A percentile compares a stretch with the other conserved stretches of the same genome.
Evolutionary conservation across 1,140 invertebrate genomes (phyloP).

Genomic region (Macrobrachium nipponense): DNA sequence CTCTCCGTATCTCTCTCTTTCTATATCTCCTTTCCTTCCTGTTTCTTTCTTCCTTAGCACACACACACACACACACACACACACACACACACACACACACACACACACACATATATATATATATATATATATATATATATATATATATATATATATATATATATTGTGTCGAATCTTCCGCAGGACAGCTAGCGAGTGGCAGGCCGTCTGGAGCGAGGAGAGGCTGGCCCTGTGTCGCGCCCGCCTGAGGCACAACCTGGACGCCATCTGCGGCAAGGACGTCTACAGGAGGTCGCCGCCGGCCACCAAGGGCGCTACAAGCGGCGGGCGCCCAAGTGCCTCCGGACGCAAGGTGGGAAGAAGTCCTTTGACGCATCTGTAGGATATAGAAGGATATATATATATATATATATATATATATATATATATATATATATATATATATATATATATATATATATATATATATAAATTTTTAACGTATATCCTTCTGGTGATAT

Average conservation of each 20-base stretch:
- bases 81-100: too few species aligned
- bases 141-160: neutral
- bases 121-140: neutral
- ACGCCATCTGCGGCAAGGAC: slow-evolving; percentile 50
- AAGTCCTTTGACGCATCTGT: too few species aligned
- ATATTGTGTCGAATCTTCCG: neutral
- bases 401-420: too few species aligned
- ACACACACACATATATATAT: neutral
- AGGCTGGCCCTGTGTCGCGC: slow-evolving; percentile 27
- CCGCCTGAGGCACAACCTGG: slow-evolving; percentile 36
- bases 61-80: too few species aligned
- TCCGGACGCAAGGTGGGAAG: neutral
- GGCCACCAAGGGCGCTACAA: neutral
- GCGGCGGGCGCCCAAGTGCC: neutral
- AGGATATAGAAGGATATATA: too few species aligned
- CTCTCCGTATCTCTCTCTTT: neutral
- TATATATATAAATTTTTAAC: too few species aligned
- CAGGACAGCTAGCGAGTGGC: slow-evolving; percentile 29
- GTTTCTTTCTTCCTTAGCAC: neutral
- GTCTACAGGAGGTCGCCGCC: slow-evolving; percentile 43
- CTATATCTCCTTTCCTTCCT: neutral
- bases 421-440: too few species aligned
- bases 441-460: too few species aligned
- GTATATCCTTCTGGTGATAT: too few species aligned
- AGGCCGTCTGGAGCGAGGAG: slow-evolving; percentile 29